A percentile compares a stretch with the other conserved stretches of the same genome.
These are phyloP conservation scores for Nothoprocta perdicaria DNA, from an alignment of 2,113 vertebrate genomes.

Conservation along the genomic window DNA sequence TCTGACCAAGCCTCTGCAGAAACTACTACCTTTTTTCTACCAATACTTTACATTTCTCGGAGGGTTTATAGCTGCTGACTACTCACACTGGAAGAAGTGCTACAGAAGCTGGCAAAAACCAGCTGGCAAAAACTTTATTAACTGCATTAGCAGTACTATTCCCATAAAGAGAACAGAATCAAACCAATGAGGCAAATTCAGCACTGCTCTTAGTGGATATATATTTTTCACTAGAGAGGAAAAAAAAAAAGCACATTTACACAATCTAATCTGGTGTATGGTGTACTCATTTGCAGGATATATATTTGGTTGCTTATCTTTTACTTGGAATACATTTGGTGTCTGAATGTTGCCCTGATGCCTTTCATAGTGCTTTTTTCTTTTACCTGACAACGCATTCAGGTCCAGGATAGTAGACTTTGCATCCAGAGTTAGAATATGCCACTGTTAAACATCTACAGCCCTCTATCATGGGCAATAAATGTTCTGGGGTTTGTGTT, in stretches of 20 bases:
- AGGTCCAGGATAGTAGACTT: neutral
- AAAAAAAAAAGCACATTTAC: neutral
- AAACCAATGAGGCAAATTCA: neutral
- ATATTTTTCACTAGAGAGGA: neutral
- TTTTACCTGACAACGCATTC: conserved; percentile 8
- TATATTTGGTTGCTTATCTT: neutral
- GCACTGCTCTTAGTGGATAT: neutral
- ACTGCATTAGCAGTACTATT: neutral
- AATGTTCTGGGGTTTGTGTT: neutral
- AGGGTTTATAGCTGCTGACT: neutral
- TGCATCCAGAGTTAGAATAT: conserved; percentile 4
- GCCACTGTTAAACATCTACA: neutral
- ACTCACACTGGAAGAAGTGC: neutral
- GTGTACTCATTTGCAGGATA: neutral
- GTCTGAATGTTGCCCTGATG: neutral
- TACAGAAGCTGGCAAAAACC: neutral
- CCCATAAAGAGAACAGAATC: accelerated
- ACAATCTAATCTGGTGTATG: neutral
- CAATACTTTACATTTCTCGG: neutral
- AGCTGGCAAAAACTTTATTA: neutral
- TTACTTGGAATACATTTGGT: neutral
- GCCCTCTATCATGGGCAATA: neutral
- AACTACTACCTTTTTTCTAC: neutral
- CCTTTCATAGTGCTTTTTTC: neutral
- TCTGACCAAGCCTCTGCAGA: neutral